phyloP scores from a whole-genome alignment of 2,888 invertebrate species.

The Achlya flavicornis region DNA sequence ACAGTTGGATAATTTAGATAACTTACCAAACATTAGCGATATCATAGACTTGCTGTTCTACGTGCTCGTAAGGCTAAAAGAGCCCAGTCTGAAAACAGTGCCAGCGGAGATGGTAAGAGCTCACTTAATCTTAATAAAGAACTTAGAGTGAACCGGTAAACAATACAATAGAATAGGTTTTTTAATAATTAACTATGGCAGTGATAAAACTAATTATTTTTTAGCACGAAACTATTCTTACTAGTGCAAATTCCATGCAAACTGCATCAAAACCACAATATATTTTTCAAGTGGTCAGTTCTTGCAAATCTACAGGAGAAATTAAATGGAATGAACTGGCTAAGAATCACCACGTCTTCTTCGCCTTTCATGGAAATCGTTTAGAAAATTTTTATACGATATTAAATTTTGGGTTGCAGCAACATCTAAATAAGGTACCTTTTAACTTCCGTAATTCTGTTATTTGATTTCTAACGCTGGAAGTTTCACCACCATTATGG shows the following conservation, averaged over 20 bases:
- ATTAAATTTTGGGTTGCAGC: constrained; percentile 89
- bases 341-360: constrained; percentile 83
- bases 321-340: constrained; percentile 84
- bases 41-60: constrained; percentile 87
- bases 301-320: constrained; percentile 82
- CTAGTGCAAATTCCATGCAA: constrained; percentile 73
- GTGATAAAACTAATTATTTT: constrained; percentile 30
- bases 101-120: constrained; percentile 78
- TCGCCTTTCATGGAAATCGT: constrained; percentile 91
- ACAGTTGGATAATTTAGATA: constrained; percentile 75
- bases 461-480: too few relatives aligned
- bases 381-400: constrained; percentile 93
- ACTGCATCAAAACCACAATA: constrained; percentile 84
- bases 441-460: too few relatives aligned
- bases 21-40: constrained; percentile 69
- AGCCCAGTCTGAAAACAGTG: constrained; percentile 84
- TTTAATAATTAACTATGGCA: neutral
- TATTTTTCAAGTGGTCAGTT: constrained; percentile 86
- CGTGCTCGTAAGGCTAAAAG: constrained; percentile 85
- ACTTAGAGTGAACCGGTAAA: too few relatives aligned
- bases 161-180: too few relatives aligned
- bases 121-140: neutral
- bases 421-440: constrained; percentile 82
- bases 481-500: too few relatives aligned
- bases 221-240: constrained; percentile 83